These are phyloP conservation scores for Pterobdella sp. DNA, from an alignment of 2,888 invertebrate species.

Conservation along the genomic window DNA sequence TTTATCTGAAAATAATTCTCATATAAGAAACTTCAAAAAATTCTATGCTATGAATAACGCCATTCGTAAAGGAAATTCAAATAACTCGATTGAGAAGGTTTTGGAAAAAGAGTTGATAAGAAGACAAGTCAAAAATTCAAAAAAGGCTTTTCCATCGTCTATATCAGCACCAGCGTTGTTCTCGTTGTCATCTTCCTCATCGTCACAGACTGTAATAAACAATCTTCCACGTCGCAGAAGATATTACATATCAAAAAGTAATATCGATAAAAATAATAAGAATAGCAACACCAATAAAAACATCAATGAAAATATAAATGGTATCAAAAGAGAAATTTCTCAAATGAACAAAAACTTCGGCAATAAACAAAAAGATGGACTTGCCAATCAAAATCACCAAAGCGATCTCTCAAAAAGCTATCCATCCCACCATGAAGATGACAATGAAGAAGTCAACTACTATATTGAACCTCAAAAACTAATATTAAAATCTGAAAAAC, in stretches of 20 bases:
- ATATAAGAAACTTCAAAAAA: background rate
- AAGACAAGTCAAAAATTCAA: constrained; percentile 8
- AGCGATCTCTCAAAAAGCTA: background rate
- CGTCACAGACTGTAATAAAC: constrained; percentile 6
- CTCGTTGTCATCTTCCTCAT: background rate
- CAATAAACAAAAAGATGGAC: constrained; percentile 1
- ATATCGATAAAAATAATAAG: constrained; percentile 4
- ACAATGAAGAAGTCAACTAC: background rate
- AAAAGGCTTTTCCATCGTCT: background rate
- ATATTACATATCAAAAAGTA: constrained; percentile 12
- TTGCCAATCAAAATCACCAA: background rate
- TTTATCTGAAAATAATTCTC: background rate
- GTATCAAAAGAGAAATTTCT: background rate
- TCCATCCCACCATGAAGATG: background rate
- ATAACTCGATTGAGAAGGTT: background rate
- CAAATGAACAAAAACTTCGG: background rate
- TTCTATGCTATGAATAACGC: background rate
- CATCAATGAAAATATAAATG: constrained; percentile 6
- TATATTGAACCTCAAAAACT: background rate
- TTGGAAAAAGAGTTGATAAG: background rate
- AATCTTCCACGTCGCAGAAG: constrained; percentile 6
- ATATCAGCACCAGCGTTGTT: background rate
- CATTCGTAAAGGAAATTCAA: background rate
- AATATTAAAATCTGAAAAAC: background rate
- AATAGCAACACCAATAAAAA: constrained; percentile 3